Evolutionary conservation across 2,113 vertebrate species (phyloP).

Genomic region (Riparia riparia): DNA sequence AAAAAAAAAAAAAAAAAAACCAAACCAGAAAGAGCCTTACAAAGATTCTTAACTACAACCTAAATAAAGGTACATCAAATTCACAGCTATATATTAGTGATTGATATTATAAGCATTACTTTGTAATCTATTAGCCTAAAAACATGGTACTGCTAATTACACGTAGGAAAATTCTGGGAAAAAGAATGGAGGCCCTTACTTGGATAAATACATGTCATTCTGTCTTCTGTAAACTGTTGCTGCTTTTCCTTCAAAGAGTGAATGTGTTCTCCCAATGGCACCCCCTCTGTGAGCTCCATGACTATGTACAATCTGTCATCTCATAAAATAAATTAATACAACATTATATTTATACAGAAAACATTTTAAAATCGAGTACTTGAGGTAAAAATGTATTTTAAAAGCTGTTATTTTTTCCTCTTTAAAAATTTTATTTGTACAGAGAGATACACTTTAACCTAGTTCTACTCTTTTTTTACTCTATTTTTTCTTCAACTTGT

Average conservation of each 20-base stretch:
- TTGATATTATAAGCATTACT: not conserved
- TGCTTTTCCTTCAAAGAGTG: slow-evolving; percentile 89
- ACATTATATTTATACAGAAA: not conserved
- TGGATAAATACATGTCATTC: slow-evolving; percentile 92
- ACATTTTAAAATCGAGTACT: not conserved
- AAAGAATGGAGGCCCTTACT: slow-evolving; percentile 59
- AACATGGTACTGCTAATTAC: not conserved
- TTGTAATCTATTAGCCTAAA: not conserved
- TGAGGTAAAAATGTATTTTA: not conserved
- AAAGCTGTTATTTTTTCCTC: not conserved
- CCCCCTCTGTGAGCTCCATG: slow-evolving; percentile 91
- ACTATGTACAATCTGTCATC: slow-evolving; percentile 89
- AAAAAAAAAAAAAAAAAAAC: no score
- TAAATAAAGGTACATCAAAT: not conserved
- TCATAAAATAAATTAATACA: slow-evolving; percentile 36
- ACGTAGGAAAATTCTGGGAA: not conserved
- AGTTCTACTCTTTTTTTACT: not conserved
- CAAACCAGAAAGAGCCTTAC: not conserved
- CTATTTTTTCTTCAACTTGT: not conserved
- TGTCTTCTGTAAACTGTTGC: slow-evolving; percentile 85
- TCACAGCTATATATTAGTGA: not conserved
- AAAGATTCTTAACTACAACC: not conserved
- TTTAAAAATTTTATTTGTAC: not conserved
- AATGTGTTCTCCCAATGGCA: slow-evolving; percentile 85
- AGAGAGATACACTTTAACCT: not conserved